A percentile compares a stretch with the other conserved stretches of the same genome.
These are phyloP conservation scores for Rhagonycha fulva DNA, from an alignment of 2,888 invertebrate genomes.

Conservation along the genomic window DNA sequence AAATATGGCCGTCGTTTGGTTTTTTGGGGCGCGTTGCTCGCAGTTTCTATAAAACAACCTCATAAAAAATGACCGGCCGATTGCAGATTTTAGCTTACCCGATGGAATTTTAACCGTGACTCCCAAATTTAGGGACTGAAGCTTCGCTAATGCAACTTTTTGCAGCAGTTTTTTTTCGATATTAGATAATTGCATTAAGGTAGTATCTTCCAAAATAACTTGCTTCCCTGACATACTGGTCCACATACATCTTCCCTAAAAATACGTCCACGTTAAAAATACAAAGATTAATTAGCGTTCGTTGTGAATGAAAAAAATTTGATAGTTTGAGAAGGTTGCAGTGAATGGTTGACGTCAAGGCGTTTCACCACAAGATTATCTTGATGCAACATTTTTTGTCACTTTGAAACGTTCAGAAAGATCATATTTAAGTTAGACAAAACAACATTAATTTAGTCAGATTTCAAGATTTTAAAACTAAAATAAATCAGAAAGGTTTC, in stretches of 20 bases:
- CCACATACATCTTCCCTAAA: slow-evolving; percentile 81
- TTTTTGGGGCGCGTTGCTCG: slow-evolving; percentile 61
- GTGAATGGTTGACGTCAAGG: not conserved
- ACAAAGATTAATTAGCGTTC: not conserved
- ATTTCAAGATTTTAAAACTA: no score
- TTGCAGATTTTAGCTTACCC: slow-evolving; percentile 61
- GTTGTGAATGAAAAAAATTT: not conserved
- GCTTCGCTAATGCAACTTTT: slow-evolving; percentile 83
- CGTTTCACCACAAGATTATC: not conserved
- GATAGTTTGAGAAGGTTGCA: not conserved
- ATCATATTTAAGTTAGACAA: not conserved
- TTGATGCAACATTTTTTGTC: not conserved
- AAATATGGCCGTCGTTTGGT: slow-evolving; percentile 80
- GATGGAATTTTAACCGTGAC: slow-evolving; percentile 79
- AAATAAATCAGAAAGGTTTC: no score
- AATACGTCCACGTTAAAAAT: not conserved
- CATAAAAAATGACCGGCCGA: not conserved
- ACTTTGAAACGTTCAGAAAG: not conserved
- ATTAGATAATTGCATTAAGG: slow-evolving; percentile 75
- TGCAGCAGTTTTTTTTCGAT: slow-evolving; percentile 80
- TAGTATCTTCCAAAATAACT: slow-evolving; percentile 72
- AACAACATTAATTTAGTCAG: not conserved
- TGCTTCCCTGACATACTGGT: slow-evolving; percentile 69
- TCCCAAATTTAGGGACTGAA: slow-evolving; percentile 85
- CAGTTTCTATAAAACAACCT: slow-evolving; percentile 52